Evolutionary conservation across 1,140 invertebrate genomes (phyloP).

Genomic region (Maniola jurtina): DNA sequence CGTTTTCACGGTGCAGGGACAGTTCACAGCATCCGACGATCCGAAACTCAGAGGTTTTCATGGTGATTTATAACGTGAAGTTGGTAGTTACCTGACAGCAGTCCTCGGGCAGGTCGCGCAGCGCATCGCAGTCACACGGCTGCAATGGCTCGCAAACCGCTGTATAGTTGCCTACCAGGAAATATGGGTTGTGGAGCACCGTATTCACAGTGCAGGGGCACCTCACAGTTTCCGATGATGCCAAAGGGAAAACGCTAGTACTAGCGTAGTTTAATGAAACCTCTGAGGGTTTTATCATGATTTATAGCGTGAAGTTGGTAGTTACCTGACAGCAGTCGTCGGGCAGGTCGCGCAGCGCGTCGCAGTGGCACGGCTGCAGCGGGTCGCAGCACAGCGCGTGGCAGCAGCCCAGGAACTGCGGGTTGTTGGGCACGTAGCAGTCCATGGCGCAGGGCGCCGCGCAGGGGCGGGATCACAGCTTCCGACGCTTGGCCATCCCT

Average conservation of each 20-base stretch:
- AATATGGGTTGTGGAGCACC: slow-evolving; percentile 77
- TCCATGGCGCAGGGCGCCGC: slow-evolving; percentile 66
- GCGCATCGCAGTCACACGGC: too few relatives aligned
- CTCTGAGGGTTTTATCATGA: too few relatives aligned
- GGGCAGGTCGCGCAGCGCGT: slow-evolving; percentile 54
- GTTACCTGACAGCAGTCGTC: slow-evolving; percentile 68
- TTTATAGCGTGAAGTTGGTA: too few relatives aligned
- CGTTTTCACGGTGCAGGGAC: too few relatives aligned
- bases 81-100: too few relatives aligned
- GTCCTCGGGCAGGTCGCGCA: too few relatives aligned
- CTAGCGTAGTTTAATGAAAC: too few relatives aligned
- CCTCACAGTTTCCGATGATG: slow-evolving; percentile 37
- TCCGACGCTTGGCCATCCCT: slow-evolving; percentile 64
- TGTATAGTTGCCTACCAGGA: slow-evolving; percentile 63
- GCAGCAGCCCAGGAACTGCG: slow-evolving; percentile 73
- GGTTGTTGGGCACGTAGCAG: slow-evolving; percentile 77
- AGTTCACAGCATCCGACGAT: too few relatives aligned
- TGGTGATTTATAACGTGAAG: too few relatives aligned
- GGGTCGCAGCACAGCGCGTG: slow-evolving; percentile 68
- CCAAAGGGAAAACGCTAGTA: too few relatives aligned
- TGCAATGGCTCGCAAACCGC: slow-evolving; percentile 71
- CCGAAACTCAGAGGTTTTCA: too few relatives aligned
- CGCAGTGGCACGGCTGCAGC: slow-evolving; percentile 63
- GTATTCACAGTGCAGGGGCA: slow-evolving; percentile 72
- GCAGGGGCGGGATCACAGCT: slow-evolving; percentile 52